A percentile compares a stretch with the other conserved stretches of the same genome.
Conservation (phyloP, 2,888 invertebrate species). For the Diloba caeruleocephala region DNA sequence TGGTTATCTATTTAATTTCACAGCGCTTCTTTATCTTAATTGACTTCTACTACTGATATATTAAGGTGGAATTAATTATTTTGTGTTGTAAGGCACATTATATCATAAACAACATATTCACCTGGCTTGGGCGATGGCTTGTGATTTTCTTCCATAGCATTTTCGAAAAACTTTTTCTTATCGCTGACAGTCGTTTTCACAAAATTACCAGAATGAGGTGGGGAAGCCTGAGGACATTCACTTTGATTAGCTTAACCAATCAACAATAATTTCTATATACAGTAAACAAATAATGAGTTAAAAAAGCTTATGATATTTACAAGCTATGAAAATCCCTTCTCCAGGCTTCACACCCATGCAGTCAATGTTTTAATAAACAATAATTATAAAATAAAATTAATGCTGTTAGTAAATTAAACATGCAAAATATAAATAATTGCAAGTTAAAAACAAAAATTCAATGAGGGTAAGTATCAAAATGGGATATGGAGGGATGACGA, state of each 20-base stretch:
- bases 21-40: too few species aligned
- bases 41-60: too few species aligned
- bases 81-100: too few species aligned
- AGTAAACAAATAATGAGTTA: slow-evolving; percentile 68
- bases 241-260: slow-evolving; percentile 48
- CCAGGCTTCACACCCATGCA: slow-evolving; percentile 86
- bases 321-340: slow-evolving; percentile 80
- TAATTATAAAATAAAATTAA: slow-evolving; percentile 69
- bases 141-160: slow-evolving; percentile 97
- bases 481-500: slow-evolving; percentile 75
- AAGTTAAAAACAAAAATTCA: slow-evolving; percentile 74
- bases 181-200: slow-evolving; percentile 97
- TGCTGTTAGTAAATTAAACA: slow-evolving; percentile 76
- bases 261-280: neutral
- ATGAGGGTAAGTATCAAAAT: slow-evolving; percentile 76
- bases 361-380: slow-evolving; percentile 73
- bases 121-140: slow-evolving; percentile 96
- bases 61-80: too few species aligned
- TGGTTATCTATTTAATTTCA: too few species aligned
- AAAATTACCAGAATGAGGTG: slow-evolving; percentile 92
- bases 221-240: slow-evolving; percentile 85
- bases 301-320: slow-evolving; percentile 85
- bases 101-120: slow-evolving; percentile 68
- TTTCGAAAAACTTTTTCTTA: slow-evolving; percentile 98
- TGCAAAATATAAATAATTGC: slow-evolving; percentile 86